Evolutionary conservation across 2,113 vertebrate species (phyloP).

Genomic region (Cavia porcellus): DNA sequence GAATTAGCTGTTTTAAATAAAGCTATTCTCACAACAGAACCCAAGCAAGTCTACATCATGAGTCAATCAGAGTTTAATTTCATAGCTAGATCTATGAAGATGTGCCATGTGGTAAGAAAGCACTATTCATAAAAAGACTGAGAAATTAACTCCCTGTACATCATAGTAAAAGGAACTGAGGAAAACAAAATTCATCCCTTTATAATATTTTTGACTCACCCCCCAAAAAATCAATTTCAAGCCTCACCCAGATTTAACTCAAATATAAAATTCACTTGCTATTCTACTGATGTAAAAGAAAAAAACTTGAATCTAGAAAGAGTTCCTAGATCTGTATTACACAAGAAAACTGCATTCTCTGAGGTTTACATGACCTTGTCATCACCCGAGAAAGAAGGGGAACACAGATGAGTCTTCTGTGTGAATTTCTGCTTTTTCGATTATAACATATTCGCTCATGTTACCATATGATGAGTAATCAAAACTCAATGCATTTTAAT

Average conservation of each 20-base stretch:
- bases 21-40: background rate
- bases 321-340: background rate
- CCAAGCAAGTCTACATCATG: background rate
- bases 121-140: background rate
- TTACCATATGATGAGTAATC: constrained; percentile 33
- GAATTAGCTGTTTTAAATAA: constrained; percentile 51
- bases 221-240: constrained; percentile 26
- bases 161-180: background rate
- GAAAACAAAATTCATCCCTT: constrained; percentile 31
- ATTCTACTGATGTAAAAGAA: background rate
- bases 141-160: background rate
- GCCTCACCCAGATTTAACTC: background rate
- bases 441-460: background rate
- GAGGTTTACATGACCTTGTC: background rate
- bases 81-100: constrained; percentile 15
- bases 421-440: constrained; percentile 24
- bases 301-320: background rate
- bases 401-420: background rate
- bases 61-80: constrained; percentile 39
- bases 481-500: constrained; percentile 36
- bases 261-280: constrained; percentile 28
- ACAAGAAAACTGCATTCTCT: background rate
- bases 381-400: background rate
- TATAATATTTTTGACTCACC: background rate
- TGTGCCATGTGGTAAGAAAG: background rate